A percentile compares a stretch with the other conserved stretches of the same genome.
These are phyloP conservation scores for Embidobia sp. DNA, from an alignment of 2,888 invertebrate genomes.

Conservation along the genomic window DNA sequence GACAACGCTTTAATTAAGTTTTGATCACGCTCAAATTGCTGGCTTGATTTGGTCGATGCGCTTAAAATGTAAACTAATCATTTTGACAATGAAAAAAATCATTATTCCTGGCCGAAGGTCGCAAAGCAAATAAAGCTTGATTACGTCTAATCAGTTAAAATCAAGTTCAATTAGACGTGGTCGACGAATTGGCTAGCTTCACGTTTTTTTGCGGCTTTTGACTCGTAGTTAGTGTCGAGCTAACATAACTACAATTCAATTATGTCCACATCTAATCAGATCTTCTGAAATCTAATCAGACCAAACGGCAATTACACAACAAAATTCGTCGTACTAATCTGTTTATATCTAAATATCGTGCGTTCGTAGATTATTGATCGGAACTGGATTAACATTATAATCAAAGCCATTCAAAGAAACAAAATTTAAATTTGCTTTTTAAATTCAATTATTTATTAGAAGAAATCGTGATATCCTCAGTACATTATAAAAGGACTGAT, in stretches of 20 bases:
- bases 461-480: too few relatives aligned
- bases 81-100: not conserved
- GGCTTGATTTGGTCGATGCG: not conserved
- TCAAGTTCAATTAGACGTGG: constrained; percentile 3
- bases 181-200: constrained; percentile 2
- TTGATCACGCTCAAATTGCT: constrained; percentile 1
- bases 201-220: not conserved
- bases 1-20: constrained; percentile 21
- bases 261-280: constrained; percentile 7
- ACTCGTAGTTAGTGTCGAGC: constrained; percentile 2
- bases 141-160: constrained; percentile 5
- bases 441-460: too few relatives aligned
- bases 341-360: constrained; percentile 18
- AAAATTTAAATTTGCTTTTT: not conserved
- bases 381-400: not conserved
- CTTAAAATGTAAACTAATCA: not conserved
- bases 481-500: too few relatives aligned
- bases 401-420: not conserved
- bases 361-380: constrained; percentile 1
- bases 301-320: constrained; percentile 6
- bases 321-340: constrained; percentile 21
- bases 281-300: constrained; percentile 16
- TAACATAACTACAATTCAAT: constrained; percentile 16
- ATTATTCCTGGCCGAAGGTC: not conserved
- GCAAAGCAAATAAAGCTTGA: not conserved